Percentiles rank a stretch among this genome's conserved stretches.
These are phyloP conservation scores for Frankliniella intonsa DNA, from an alignment of 2,888 invertebrate genomes.

Conservation along the genomic window DNA sequence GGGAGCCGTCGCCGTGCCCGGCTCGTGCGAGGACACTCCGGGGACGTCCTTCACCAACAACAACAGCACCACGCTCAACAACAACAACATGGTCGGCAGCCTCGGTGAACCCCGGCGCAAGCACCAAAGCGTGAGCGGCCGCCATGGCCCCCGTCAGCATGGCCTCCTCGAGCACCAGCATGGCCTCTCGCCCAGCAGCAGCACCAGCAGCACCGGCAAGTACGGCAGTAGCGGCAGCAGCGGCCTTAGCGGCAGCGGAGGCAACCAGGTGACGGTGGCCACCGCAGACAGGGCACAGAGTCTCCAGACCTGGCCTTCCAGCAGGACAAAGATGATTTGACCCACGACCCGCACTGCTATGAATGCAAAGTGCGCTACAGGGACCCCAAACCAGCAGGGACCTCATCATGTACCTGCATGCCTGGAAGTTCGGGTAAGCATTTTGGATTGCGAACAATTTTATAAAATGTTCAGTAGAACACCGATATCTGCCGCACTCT, in stretches of 20 bases:
- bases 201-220: conserved; percentile 44
- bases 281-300: conserved; percentile 81
- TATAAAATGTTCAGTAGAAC: not conserved
- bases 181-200: conserved; percentile 46
- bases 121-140: too few relatives aligned
- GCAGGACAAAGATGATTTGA: conserved; percentile 67
- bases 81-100: not conserved
- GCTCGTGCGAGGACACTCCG: conserved; percentile 49
- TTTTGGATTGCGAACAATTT: too few relatives aligned
- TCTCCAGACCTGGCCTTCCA: conserved; percentile 63
- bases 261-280: conserved; percentile 67
- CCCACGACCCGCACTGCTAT: conserved; percentile 81
- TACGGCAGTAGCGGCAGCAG: too few relatives aligned
- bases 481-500: not conserved
- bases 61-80: conserved; percentile 20
- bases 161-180: conserved; percentile 43
- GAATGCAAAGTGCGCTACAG: conserved; percentile 89
- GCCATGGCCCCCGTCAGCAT: conserved; percentile 39
- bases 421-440: conserved; percentile 79
- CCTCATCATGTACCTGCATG: conserved; percentile 93
- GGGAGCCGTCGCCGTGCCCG: conserved; percentile 67
- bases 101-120: conserved; percentile 16
- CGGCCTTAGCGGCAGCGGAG: conserved; percentile 28
- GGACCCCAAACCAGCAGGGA: conserved; percentile 88
- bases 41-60: conserved; percentile 22